Evolutionary conservation across 1,140 invertebrate species (phyloP).

Genomic region (Halictus rubicundus): DNA sequence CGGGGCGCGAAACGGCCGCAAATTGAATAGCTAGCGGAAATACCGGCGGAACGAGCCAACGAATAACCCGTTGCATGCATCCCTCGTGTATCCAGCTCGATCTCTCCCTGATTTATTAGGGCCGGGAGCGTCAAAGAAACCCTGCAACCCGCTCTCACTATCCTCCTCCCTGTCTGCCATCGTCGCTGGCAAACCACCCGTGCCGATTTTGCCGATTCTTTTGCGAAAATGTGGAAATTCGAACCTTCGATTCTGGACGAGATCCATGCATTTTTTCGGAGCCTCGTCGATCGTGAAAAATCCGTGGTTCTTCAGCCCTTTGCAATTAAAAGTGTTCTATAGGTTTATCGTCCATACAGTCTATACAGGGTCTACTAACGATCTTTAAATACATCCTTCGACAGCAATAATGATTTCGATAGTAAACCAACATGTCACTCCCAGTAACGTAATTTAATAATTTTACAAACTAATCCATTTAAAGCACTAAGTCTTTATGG

Average conservation of each 20-base stretch:
- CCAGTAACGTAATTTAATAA: no score
- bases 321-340: no score
- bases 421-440: no score
- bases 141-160: constrained; percentile 19
- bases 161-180: no score
- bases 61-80: constrained; percentile 61
- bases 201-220: background rate
- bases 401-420: no score
- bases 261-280: constrained; percentile 15
- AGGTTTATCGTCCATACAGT: no score
- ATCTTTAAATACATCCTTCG: no score
- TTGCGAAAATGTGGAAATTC: no score
- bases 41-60: constrained; percentile 66
- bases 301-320: background rate
- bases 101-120: constrained; percentile 62
- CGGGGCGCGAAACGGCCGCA: constrained; percentile 67
- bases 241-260: background rate
- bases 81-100: constrained; percentile 50
- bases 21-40: constrained; percentile 71
- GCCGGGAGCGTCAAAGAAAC: constrained; percentile 62
- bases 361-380: no score
- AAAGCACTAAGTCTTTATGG: no score
- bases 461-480: no score
- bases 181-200: background rate
- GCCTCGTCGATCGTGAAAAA: constrained; percentile 19